Conservation (phyloP, 2,113 vertebrate genomes). For the Chamaea fasciata region DNA sequence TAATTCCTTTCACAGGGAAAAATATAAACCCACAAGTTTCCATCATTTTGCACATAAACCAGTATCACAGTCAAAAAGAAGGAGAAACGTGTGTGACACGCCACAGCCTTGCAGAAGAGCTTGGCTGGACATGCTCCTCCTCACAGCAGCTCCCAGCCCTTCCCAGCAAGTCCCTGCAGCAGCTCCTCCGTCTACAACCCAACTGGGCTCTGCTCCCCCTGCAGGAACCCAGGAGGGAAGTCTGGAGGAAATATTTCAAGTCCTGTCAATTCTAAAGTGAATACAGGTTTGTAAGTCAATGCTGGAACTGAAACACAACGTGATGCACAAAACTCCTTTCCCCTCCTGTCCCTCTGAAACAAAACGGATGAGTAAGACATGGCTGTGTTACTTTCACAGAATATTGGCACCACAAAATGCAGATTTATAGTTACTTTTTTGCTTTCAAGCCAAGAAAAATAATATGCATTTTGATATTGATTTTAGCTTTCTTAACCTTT, state of each 20-base stretch:
- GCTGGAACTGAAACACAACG: background rate
- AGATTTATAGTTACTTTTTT: background rate
- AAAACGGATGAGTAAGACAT: background rate
- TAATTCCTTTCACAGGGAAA: background rate
- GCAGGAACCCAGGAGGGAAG: background rate
- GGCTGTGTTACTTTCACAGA: background rate
- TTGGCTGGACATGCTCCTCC: background rate
- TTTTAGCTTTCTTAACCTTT: conserved; percentile 17
- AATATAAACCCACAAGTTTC: background rate
- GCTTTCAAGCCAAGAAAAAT: background rate
- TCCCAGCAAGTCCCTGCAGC: background rate
- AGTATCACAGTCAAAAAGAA: background rate
- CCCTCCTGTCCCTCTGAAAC: background rate
- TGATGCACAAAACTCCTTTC: background rate
- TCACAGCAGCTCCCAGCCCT: background rate
- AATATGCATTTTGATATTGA: background rate
- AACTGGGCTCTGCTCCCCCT: background rate
- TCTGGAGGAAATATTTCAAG: background rate
- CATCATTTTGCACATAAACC: background rate
- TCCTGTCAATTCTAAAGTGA: background rate
- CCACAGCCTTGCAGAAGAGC: background rate
- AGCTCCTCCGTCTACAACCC: rapidly evolving
- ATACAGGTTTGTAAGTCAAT: background rate
- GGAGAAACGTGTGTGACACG: background rate
- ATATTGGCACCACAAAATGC: background rate